phyloP scores from a whole-genome alignment of 2,888 invertebrate genomes.

The Cryptophagus acutangulus region DNA sequence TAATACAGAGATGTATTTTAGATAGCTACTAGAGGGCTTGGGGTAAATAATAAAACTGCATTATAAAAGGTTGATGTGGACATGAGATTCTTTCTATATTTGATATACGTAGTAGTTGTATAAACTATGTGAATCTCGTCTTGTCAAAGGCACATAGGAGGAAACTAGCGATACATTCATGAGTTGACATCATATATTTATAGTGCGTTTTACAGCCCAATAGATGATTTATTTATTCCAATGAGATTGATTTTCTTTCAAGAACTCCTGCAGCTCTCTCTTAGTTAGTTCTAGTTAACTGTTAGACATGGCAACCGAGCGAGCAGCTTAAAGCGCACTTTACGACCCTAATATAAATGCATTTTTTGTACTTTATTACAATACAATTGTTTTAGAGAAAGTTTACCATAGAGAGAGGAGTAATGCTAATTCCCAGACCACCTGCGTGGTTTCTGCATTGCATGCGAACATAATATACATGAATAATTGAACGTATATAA shows the following conservation, averaged over 20 bases:
- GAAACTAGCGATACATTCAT: constrained; percentile 10
- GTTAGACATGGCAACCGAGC: constrained; percentile 10
- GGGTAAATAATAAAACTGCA: too few species aligned
- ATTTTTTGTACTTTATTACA: constrained; percentile 22
- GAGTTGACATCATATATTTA: constrained; percentile 5
- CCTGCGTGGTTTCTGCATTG: constrained; percentile 25
- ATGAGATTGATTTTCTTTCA: constrained; percentile 17
- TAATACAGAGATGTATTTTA: too few species aligned
- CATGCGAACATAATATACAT: constrained; percentile 24
- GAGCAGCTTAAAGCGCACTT: constrained; percentile 19
- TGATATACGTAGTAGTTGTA: too few species aligned
- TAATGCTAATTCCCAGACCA: constrained; percentile 25
- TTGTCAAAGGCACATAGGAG: too few species aligned
- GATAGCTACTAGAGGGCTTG: too few species aligned
- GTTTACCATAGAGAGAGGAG: constrained; percentile 21
- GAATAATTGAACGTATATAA: constrained; percentile 25
- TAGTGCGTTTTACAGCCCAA: constrained; percentile 1
- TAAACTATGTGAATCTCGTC: too few species aligned
- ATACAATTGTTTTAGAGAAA: constrained; percentile 25
- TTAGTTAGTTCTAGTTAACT: neutral
- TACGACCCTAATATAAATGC: constrained; percentile 23
- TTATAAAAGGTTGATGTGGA: too few species aligned
- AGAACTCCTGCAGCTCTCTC: neutral
- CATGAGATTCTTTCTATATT: too few species aligned
- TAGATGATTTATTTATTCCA: constrained; percentile 20